phyloP scores from a whole-genome alignment of 2,797 vertebrate species.

The Dallia pectoralis region DNA sequence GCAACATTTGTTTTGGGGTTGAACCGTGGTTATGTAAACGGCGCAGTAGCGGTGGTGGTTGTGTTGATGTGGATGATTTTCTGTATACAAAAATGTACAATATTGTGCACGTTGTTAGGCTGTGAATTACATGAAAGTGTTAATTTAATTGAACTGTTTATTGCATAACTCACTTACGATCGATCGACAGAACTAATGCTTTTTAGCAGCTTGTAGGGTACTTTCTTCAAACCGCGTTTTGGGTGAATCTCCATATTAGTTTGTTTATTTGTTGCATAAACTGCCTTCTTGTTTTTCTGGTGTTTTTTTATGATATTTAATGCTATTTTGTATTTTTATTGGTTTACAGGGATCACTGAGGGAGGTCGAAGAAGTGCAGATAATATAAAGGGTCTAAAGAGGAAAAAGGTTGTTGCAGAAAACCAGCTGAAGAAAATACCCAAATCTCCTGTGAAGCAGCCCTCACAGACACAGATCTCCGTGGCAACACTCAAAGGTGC shows the following conservation, averaged over 20 bases:
- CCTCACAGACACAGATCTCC: slow-evolving; percentile 78
- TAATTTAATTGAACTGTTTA: not conserved
- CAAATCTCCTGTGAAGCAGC: slow-evolving; percentile 93
- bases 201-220: not conserved
- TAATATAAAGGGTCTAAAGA: slow-evolving; percentile 91
- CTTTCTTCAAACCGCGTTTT: not conserved
- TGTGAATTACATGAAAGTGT: slow-evolving; percentile 5
- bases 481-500: slow-evolving; percentile 52
- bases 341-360: slow-evolving; percentile 78
- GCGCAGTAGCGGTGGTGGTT: not conserved
- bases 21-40: not conserved
- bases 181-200: not conserved
- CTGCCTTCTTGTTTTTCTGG: not conserved
- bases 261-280: not conserved
- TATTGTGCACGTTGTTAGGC: slow-evolving; percentile 18
- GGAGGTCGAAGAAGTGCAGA: slow-evolving; percentile 82
- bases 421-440: slow-evolving; percentile 95
- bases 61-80: not conserved
- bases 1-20: not conserved
- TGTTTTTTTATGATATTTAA: not conserved
- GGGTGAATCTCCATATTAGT: not conserved
- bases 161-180: slow-evolving; percentile 23
- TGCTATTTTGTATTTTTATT: slow-evolving; percentile 39
- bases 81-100: not conserved
- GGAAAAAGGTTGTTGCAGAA: slow-evolving; percentile 94